Base-by-base conservation (phyloP, 1,140 invertebrate species). In the Sycophila sp. region DNA sequence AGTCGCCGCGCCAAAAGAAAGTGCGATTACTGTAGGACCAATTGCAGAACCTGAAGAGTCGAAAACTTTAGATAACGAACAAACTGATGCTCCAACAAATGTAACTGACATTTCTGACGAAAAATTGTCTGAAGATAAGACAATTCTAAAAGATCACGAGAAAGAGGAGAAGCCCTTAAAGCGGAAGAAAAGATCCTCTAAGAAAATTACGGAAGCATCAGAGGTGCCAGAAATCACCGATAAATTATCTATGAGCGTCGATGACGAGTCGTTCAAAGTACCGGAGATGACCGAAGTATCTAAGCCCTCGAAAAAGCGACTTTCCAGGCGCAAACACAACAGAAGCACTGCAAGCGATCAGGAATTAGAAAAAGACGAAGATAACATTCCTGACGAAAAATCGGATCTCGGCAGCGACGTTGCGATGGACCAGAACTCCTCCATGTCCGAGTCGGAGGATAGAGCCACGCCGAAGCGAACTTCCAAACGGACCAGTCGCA, bases 281-380 rank as follows among this genome's bases (percentile, higher is more conserved):
- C 77, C 78, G 1, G 70, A 77, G 45, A 53, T 66, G 1, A 74
- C 65, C 4, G 66, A 77, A 22, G 8, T 74, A 7, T 0, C 51
- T 3, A 73, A 76, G 34, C 40, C 55, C 5, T 68, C 65, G 5
- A 77, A 76, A 45, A 81, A 81, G 69, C 66, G 78, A 4, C 58
- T 24, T 0, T 47, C 49, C 0, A 82, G 75, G 32, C 81, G 75
- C 24, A 81, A 72, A 40, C 78, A 75, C 4, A 40, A 71, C 0
- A 75, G 79, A 1, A 75, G 73, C 24, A 11, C 19, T 19, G 0
- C 15, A 8, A 40, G 24, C 42, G 30, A 65, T 36, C 24, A 51
- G 19, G 53, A 55, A 60, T 47, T 13, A 2, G 53, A 69, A 47
- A 53, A 40, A 40, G 6, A 38, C 1, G 62, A 66, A 47, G 30